Conservation (phyloP, 2,888 invertebrate species). For the Phortica magna region DNA sequence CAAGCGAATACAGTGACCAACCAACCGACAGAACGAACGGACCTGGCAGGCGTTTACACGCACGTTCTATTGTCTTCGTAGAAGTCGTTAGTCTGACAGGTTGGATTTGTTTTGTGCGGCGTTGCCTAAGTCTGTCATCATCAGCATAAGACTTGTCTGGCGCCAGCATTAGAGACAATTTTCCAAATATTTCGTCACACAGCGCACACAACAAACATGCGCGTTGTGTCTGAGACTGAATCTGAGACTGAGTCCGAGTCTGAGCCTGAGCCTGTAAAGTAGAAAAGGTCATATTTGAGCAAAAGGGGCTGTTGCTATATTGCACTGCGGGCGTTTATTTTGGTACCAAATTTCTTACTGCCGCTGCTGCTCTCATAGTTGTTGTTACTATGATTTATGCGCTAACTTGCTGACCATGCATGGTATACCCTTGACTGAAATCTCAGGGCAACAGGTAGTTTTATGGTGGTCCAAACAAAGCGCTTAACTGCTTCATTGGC, state of each 20-base stretch:
- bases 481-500: background rate
- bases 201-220: slow-evolving; percentile 39
- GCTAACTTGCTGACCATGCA: slow-evolving; percentile 33
- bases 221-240: background rate
- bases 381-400: slow-evolving; percentile 66
- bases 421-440: slow-evolving; percentile 56
- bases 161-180: slow-evolving; percentile 77
- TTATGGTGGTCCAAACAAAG: background rate
- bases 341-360: slow-evolving; percentile 51
- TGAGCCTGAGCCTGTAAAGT: slow-evolving; percentile 6
- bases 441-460: slow-evolving; percentile 49
- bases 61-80: slow-evolving; percentile 68
- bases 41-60: background rate
- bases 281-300: background rate
- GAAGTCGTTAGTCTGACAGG: slow-evolving; percentile 77
- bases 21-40: slow-evolving; percentile 18
- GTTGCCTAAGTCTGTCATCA: slow-evolving; percentile 72
- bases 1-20: background rate
- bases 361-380: slow-evolving; percentile 36
- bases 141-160: slow-evolving; percentile 76
- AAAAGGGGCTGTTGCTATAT: slow-evolving; percentile 33
- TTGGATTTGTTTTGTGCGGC: slow-evolving; percentile 73
- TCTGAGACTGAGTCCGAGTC: background rate
- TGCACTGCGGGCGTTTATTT: slow-evolving; percentile 71
- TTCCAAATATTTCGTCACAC: slow-evolving; percentile 75